These are phyloP conservation scores for Neoitamus cyanurus DNA, from an alignment of 2,888 invertebrate genomes.

Conservation along the genomic window DNA sequence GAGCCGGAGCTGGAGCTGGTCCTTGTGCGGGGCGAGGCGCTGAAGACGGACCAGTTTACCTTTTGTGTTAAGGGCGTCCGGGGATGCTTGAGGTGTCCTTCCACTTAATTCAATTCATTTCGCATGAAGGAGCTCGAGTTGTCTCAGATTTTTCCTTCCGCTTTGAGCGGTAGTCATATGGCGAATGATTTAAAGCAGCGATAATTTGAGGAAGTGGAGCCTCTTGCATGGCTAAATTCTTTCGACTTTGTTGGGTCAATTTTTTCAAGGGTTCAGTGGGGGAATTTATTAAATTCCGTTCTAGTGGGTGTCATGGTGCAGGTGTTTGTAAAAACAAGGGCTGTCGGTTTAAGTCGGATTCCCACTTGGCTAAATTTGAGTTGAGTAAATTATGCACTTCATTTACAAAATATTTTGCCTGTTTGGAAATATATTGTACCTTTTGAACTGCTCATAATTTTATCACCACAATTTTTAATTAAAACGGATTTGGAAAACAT, in stretches of 20 bases:
- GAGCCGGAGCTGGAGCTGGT: neutral
- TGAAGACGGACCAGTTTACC: conserved; percentile 23
- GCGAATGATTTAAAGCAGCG: conserved; percentile 4
- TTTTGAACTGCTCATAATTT: too few relatives aligned
- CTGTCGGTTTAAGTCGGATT: neutral
- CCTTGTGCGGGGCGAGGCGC: neutral
- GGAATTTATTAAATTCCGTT: neutral
- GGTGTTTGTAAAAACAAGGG: neutral
- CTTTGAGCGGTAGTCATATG: conserved; percentile 34
- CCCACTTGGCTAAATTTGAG: neutral
- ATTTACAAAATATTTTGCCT: too few relatives aligned
- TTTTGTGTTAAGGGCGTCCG: conserved; percentile 25
- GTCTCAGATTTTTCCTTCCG: conserved; percentile 43
- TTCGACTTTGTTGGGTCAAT: neutral
- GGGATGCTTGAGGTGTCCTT: conserved; percentile 42
- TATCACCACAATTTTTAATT: too few relatives aligned
- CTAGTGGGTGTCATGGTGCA: neutral
- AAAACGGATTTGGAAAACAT: too few relatives aligned
- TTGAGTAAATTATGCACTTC: neutral
- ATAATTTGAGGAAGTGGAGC: conserved; percentile 22
- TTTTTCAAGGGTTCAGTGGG: neutral
- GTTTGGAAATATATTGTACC: too few relatives aligned
- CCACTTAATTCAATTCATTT: conserved; percentile 47
- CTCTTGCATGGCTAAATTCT: conserved; percentile 27
- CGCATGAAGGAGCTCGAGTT: conserved; percentile 41